Base-by-base conservation (phyloP, 2,888 invertebrate species). In the Amphipyra tragopoginis region DNA sequence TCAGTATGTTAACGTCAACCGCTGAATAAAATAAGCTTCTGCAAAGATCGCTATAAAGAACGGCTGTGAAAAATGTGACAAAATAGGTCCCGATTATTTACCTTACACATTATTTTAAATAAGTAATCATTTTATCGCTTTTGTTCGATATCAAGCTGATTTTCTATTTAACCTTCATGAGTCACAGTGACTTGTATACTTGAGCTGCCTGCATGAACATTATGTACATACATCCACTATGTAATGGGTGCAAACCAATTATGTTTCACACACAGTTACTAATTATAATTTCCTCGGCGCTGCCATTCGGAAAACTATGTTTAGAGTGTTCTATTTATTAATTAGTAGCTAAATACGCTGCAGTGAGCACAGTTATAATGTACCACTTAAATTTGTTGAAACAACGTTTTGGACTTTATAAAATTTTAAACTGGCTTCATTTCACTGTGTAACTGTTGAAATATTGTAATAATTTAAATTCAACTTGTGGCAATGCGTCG, bases 221-320 rank as follows among this genome's bases (percentile, higher is more conserved):
- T 58, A 50, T 64, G 45, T 60, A 47, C 44, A 49, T 64, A 65
- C 44, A 47, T 62, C 52, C 44, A 67, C 58, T 61, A 73, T 65
- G 70, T 77, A 83, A 83, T 84, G 84, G 82, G 82, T 81, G 84
- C 85, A 82, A 84, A 86, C 85, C 84, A 88, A 88, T 89, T 88
- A 88, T 82, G 86, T 83, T 86, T 85, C 83, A 86, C 83, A 85
- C 81, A 84, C 85, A 86, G 86, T 84, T 81, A 85, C 84, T 90
- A 89, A 90, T 89, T 89, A 89, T 89, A 88, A 90, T 89, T 90
- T 89, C 88, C 87, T 86, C 85, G 73, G 81, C 73, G 83, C 86
- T 77, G 79, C 87, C 85, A 85, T 86, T 85, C 85, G 85, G 86
- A 88, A 87, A 86, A 88, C 82, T 89, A 87, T 88, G 86, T 87